Percentiles rank a stretch among this genome's conserved stretches.
Evolutionary conservation across 2,888 invertebrate genomes (phyloP).

Genomic region (Drosophila borealis): DNA sequence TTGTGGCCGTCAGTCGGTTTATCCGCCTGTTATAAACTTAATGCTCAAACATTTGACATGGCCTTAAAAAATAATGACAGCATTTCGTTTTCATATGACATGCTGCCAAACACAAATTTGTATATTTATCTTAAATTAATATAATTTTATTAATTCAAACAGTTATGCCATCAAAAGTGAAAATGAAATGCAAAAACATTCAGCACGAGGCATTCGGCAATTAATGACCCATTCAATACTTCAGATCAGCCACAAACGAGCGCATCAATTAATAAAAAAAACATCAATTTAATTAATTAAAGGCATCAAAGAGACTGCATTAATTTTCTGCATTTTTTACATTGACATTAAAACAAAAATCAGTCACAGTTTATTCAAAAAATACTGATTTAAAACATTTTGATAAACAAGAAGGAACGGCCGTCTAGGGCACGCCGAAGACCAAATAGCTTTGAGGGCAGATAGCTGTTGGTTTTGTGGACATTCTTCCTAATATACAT

Average conservation of each 20-base stretch:
- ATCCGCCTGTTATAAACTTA: conserved; percentile 40
- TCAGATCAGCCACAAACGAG: conserved; percentile 22
- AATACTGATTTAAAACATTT: no score
- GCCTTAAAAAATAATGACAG: conserved; percentile 60
- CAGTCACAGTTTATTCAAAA: not conserved
- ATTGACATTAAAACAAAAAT: not conserved
- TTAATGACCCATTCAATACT: conserved; percentile 27
- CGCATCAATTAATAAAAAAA: conserved; percentile 41
- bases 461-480: no score
- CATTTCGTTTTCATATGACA: conserved; percentile 53
- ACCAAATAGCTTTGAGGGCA: no score
- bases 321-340: conserved; percentile 16
- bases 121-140: conserved; percentile 27
- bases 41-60: conserved; percentile 58
- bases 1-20: conserved; percentile 51
- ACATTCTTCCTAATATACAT: no score
- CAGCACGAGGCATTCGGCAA: conserved; percentile 2
- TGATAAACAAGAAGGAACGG: no score
- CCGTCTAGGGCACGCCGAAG: no score
- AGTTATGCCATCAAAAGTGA: not conserved
- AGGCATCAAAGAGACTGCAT: conserved; percentile 13
- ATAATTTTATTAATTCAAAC: conserved; percentile 31
- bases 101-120: conserved; percentile 33
- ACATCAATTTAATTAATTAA: conserved; percentile 31
- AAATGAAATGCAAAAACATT: conserved; percentile 1